Conservation (phyloP, 1,140 invertebrate genomes). For the Pissodes strobi region DNA sequence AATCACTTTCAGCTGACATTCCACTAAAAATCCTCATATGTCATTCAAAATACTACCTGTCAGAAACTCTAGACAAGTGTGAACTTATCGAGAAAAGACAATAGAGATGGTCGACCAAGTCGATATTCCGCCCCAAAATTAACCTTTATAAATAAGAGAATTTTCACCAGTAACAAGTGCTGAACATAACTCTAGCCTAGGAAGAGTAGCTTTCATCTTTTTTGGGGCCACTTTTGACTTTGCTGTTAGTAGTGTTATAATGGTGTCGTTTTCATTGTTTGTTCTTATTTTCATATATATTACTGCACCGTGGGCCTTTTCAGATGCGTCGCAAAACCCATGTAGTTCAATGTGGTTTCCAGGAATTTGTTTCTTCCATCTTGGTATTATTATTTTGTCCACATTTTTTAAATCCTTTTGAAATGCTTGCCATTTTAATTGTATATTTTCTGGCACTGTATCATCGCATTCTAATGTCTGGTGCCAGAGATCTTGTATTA, state of each 20-base stretch:
- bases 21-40: no score
- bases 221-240: no score
- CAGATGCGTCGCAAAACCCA: conserved; percentile 51
- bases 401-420: background rate
- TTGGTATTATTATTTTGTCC: background rate
- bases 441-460: conserved; percentile 11
- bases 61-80: no score
- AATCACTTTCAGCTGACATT: no score
- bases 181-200: conserved; percentile 39
- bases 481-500: no score
- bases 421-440: background rate
- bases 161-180: no score
- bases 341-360: conserved; percentile 10
- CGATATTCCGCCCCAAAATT: no score
- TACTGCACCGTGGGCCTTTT: no score
- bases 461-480: conserved; percentile 53
- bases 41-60: no score
- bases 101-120: no score
- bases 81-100: no score
- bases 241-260: conserved; percentile 37
- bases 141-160: no score
- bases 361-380: background rate
- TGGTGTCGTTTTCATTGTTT: conserved; percentile 9
- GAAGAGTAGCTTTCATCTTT: conserved; percentile 35
- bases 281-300: conserved; percentile 44